Percentiles rank a stretch among this genome's conserved stretches.
Conservation (phyloP, 2,797 vertebrate species). For the Morelia viridis region DNA sequence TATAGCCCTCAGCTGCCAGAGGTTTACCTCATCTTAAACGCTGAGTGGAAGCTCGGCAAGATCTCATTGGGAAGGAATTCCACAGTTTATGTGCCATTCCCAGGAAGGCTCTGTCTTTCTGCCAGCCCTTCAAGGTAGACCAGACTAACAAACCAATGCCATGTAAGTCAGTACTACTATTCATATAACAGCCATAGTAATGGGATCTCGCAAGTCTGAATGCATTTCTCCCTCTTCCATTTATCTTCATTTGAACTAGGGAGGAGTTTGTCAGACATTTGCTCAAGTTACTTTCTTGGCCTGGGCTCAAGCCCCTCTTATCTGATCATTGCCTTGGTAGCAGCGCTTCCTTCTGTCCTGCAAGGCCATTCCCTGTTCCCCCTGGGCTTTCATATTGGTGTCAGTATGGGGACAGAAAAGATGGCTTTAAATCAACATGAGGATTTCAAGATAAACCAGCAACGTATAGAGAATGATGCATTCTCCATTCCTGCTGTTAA, state of each 20-base stretch:
- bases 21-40: background rate
- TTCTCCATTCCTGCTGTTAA: background rate
- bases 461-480: background rate
- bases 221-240: background rate
- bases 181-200: background rate
- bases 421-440: background rate
- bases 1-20: background rate
- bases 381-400: background rate
- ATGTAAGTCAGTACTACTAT: background rate
- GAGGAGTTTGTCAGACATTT: background rate
- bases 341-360: background rate
- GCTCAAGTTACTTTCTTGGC: background rate
- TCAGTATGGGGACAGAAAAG: background rate
- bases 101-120: background rate
- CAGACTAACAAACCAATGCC: background rate
- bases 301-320: background rate
- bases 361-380: background rate
- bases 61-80: background rate
- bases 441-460: background rate
- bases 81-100: background rate
- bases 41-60: background rate
- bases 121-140: background rate
- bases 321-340: background rate
- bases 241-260: background rate
- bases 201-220: background rate